Base-by-base conservation (phyloP, 2,797 vertebrate genomes). In the Limosa lapponica region DNA sequence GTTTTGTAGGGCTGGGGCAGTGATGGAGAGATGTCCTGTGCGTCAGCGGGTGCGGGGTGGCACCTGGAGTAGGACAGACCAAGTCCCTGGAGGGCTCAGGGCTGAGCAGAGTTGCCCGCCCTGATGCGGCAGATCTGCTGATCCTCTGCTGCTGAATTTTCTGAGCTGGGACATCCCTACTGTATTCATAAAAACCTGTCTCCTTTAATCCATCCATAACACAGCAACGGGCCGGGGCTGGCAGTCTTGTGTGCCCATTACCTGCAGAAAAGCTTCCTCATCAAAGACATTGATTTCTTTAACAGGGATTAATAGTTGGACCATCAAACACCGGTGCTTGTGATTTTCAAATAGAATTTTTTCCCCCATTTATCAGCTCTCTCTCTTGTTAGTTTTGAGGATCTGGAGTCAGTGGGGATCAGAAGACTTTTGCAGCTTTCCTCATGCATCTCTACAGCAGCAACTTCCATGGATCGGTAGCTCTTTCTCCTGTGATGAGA, bases 21-120 rank as follows among this genome's bases (percentile, higher is more conserved):
- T 7, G 58, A 32, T 9, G 41, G 48, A 58, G 22, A 19, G 55
- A 24, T 49, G 57, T 36, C 15, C n/a, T 0, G 0, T 32, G 54
- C 0, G 15, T 52, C 78, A 41, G 32, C 0, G 13, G 44, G 28
- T 41, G 41, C 1, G 0, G 67, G 55, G 41, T 74, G 62, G 23
- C 24, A 34, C 24, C 22, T 0, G 1, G 20, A 36, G 13, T 0
- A 0, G 49, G 34, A n/a, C 48, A 41, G 34, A 44, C 7, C 24
- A 12, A 59, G 12, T 19, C 30, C 1, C 3, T 20, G 27, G 3
- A 58, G 52, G n/a, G 9, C 27, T 79, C 12, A 10, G 83, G 51
- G 32, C 49, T 65, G 43, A 69, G 62, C 27, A n/a, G 36, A 22
- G 8, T 1, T 77, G 34, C 70, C 25, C 30, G 39, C 8, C 24